Conservation (phyloP, 2,113 vertebrate genomes). For the Ameiurus melas region DNA sequence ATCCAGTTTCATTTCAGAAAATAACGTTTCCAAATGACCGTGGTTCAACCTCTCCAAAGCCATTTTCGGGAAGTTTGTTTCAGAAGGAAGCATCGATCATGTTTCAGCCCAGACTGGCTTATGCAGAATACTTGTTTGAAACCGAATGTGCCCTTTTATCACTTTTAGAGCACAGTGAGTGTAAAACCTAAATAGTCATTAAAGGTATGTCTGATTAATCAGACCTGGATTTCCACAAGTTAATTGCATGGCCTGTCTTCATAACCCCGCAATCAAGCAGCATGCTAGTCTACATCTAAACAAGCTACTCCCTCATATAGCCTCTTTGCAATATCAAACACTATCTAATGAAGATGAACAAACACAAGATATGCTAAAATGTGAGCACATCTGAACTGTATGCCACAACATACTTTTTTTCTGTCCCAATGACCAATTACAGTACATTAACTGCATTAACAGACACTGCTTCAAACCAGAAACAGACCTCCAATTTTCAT, state of each 20-base stretch:
- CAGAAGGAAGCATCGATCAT: neutral
- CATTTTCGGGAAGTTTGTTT: neutral
- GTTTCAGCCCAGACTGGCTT: neutral
- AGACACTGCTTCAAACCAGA: constrained; percentile 13
- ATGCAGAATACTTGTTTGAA: neutral
- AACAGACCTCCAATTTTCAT: constrained; percentile 28
- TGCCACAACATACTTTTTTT: neutral
- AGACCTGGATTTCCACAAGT: constrained; percentile 28
- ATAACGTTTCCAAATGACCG: neutral
- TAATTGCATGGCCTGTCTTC: constrained; percentile 20
- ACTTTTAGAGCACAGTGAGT: neutral
- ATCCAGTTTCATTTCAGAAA: neutral
- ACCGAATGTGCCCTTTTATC: neutral
- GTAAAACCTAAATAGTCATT: neutral
- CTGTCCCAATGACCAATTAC: neutral
- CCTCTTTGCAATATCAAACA: constrained; percentile 5
- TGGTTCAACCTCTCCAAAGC: neutral
- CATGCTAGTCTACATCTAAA: constrained; percentile 26
- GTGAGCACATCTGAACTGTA: neutral
- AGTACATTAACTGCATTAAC: constrained; percentile 9
- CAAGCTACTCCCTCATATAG: neutral
- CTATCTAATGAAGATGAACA: constrained; percentile 1
- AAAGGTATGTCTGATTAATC: constrained; percentile 11
- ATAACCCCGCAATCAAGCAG: constrained; percentile 27
- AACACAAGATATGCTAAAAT: neutral